Evolutionary conservation across 2,113 vertebrate genomes (phyloP).

Genomic region (Etheostoma cragini): DNA sequence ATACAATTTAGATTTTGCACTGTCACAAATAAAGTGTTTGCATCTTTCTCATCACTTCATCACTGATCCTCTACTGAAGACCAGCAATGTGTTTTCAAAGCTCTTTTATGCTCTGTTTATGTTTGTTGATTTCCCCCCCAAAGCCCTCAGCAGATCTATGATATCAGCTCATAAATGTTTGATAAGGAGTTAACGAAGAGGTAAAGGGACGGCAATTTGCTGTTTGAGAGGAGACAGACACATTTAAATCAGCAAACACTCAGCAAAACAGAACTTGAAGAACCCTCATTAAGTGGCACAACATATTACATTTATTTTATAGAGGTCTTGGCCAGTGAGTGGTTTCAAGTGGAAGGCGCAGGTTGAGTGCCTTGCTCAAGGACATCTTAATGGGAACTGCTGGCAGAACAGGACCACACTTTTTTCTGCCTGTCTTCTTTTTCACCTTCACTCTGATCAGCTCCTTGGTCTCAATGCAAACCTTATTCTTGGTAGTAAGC

Average conservation of each 20-base stretch:
- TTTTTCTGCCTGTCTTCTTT: background rate
- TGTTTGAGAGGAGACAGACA: slow-evolving; percentile 65
- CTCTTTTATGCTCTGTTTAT: slow-evolving; percentile 59
- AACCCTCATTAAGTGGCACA: slow-evolving; percentile 60
- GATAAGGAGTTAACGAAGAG: slow-evolving; percentile 78
- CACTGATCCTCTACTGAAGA: slow-evolving; percentile 38
- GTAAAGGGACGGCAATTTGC: slow-evolving; percentile 65
- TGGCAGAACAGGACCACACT: background rate
- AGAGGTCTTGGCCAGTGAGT: background rate
- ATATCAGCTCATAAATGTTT: slow-evolving; percentile 79
- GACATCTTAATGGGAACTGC: background rate
- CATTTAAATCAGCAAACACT: slow-evolving; percentile 66
- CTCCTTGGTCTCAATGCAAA: slow-evolving; percentile 13
- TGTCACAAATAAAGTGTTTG: slow-evolving; percentile 45
- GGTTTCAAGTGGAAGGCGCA: background rate
- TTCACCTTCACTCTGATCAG: background rate
- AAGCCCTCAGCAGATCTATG: slow-evolving; percentile 67
- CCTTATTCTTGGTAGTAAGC: slow-evolving; percentile 5
- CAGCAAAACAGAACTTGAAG: slow-evolving; percentile 54
- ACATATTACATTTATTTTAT: background rate
- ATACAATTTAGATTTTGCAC: slow-evolving; percentile 21
- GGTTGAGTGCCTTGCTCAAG: slow-evolving; percentile 15
- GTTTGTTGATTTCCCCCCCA: slow-evolving; percentile 75
- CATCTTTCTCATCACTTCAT: slow-evolving; percentile 10
- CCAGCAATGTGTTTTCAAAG: slow-evolving; percentile 53